These are phyloP conservation scores for Acanthurus tractus DNA, from an alignment of 2,797 vertebrate genomes.

Conservation along the genomic window DNA sequence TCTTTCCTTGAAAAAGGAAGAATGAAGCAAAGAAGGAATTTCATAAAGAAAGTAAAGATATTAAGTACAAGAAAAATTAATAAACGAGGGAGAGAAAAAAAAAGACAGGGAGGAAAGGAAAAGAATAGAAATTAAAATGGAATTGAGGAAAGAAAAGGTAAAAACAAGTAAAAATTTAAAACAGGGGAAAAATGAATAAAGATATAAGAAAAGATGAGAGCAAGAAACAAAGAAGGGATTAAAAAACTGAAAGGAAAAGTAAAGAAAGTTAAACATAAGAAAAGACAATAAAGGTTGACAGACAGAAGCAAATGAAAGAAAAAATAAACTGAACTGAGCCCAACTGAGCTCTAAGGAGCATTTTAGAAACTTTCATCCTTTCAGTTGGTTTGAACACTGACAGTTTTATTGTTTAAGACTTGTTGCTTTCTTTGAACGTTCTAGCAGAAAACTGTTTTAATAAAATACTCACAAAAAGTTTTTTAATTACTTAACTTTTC, in stretches of 20 bases:
- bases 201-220: not conserved
- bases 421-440: not conserved
- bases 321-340: not conserved
- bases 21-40: not conserved
- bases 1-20: too few species aligned
- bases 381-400: not conserved
- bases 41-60: too few species aligned
- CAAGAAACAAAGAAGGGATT: too few species aligned
- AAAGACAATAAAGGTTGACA: not conserved
- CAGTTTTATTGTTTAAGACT: not conserved
- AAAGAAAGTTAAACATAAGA: too few species aligned
- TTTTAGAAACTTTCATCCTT: not conserved
- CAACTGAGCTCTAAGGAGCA: not conserved
- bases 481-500: too few species aligned
- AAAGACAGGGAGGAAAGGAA: not conserved
- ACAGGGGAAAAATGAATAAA: not conserved
- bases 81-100: not conserved
- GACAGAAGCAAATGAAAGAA: not conserved
- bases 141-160: not conserved
- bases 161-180: too few species aligned
- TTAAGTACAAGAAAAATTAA: too few species aligned
- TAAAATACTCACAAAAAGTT: too few species aligned
- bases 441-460: not conserved
- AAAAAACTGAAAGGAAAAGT: not conserved
- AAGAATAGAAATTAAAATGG: not conserved